Evolutionary conservation across 1,140 invertebrate genomes (phyloP), one percentile per base, ranked within the genome.

Genomic region (Philopotamus ludificatus): DNA sequence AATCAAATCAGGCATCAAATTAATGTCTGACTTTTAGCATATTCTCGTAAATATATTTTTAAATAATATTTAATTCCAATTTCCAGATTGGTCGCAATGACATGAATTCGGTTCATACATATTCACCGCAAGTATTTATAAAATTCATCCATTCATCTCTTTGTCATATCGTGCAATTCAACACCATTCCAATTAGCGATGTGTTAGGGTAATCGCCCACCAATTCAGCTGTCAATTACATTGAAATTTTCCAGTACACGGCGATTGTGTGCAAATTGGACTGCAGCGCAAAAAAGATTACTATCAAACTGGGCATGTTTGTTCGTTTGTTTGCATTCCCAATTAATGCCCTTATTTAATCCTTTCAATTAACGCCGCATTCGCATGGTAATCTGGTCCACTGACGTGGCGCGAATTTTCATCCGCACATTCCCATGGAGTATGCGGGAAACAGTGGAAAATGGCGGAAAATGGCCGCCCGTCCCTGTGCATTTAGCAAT

Each of bases 291-390:
- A n/a, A n/a, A n/a, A n/a, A n/a, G n/a, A n/a, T n/a, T n/a, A n/a
- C n/a, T n/a, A n/a, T n/a, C n/a, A n/a, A n/a, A n/a, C n/a, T n/a
- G n/a, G n/a, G n/a, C n/a, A n/a, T n/a, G n/a, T n/a, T n/a, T n/a
- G n/a, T n/a, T 34, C 51, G 54, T 39, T 42, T 42, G 54, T 42
- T 23, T 57, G 54, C 20, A 41, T 57, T 57, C 42, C 54, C 54
- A 57, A 57, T 57, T 57, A 57, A 57, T 57, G 39, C 54, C 39
- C 39, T 54, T 39, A 53, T 49, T 63, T 63, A 63, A 63, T 63
- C 61, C 61, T 26, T 55, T 63, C 61, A 63, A 63, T 63, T 63
- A 63, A 42, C 61, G 61, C 61, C 49, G 10, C 49, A 63, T 55
- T 53, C 59, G 45, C 59, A 49, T 44, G 20, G 18, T 53, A 57